Evolutionary conservation across 1,140 invertebrate genomes (phyloP), one percentile per base, ranked within the genome.

Genomic region (Drosophila pectinifera): DNA sequence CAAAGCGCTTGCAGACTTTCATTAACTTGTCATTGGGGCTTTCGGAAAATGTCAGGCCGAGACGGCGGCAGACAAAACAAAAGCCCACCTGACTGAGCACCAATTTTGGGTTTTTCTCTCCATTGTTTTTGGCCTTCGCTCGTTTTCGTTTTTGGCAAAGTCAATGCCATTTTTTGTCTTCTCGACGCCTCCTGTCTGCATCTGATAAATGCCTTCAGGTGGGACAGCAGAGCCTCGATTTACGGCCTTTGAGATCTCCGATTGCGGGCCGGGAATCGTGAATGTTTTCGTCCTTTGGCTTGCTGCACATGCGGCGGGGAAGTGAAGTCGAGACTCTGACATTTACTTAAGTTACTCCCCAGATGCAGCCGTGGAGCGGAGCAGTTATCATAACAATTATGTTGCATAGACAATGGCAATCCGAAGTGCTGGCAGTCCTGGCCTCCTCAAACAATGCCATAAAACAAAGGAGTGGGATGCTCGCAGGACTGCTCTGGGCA

Each of bases 311-410:
- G 59, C 59, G 49, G 36, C 10, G 3, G 28, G 42, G 16, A 49
- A 26, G 45, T 48, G 42, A 42, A 72, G 20, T 38, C n/a, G 61
- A 72, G 64, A 58, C 46, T 53, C 61, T 78, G 81, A 73, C 73
- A 85, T 84, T 86, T 86, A 62, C 73, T 73, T 86, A 86, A 84
- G 81, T 81, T 80, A 86, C 81, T 84, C 55, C 73, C 45, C 53
- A 14, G 65, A 73, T 51, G 67, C 61, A 49, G 57, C 56, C 57
- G 55, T 59, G 80, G 67, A 46, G 63, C 73, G 83, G 56, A 65
- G 83, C 79, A 82, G 82, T 86, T 86, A 86, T 86, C 83, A 86
- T 88, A 88, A 86, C 82, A 86, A 88, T 86, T 88, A 86, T 89
- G 80, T 76, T 57, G 79, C 73, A 82, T 57, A 86, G 84, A 80